Base-by-base conservation (phyloP, 2,888 invertebrate species). In the Germaria angustata region DNA sequence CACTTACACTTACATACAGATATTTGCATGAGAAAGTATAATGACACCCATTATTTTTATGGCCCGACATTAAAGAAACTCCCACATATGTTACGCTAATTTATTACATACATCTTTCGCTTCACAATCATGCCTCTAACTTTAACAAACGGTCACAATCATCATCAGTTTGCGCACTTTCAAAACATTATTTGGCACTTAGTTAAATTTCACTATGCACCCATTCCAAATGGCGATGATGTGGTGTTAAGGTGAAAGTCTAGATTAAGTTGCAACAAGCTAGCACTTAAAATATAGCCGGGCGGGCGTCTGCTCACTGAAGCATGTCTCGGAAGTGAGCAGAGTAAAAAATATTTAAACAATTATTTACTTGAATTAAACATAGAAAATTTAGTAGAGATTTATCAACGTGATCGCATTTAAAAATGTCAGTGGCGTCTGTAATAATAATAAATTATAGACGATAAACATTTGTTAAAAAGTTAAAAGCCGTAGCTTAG, bases 181-280 rank as follows among this genome's bases (percentile, higher is more conserved):
- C 22, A 11, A 11, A 49, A 49, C 24, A 49, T 13, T 22, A 22
- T 2, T 24, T 24, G 2, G 20, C 46, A 46, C 9, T 46, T 46
- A n/a, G n/a, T 46, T 46, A 3, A 39, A n/a, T 13, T 39, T 4
- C 13, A 6, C 13, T 41, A 41, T 41, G 15, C 15, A n/a, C 22
- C n/a, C 13, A 59, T 36, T 20, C 20, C 24, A 51, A 9, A 61
- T 15, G 34, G 11, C 24, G 65, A 46, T 65, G 36, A 66, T 49
- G 63, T 15, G 41, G 51, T 34, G 41, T 34, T 49, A 39, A 61
- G 68, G 81, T 78, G 81, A 81, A 81, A 81, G 81, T 55, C 66
- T 51, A 61, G 55, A 39, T 72, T 68, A 61, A 66, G 72, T 72
- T 78, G 66, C 77, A 73, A 78, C 51, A 55, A 53, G 44, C 78